These are phyloP conservation scores for Bubo blakistoni DNA, from an alignment of 2,113 vertebrate species.

Conservation along the genomic window DNA sequence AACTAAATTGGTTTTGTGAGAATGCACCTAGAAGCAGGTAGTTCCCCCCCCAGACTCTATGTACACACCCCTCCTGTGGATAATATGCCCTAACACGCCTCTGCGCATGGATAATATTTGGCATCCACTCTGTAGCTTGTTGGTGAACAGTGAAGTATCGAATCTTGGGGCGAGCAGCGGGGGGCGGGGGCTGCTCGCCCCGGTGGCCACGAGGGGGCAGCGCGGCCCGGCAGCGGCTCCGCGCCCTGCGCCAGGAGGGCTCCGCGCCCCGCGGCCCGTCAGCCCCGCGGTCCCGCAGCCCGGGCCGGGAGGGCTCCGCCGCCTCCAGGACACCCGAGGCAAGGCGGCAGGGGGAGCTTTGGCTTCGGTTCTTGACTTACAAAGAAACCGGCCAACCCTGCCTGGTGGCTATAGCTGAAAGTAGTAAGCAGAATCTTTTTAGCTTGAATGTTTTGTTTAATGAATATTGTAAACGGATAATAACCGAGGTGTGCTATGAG, in stretches of 20 bases:
- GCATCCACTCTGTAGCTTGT: accelerated
- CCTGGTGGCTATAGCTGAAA: background rate
- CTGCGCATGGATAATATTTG: accelerated
- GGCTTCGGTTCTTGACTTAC: background rate
- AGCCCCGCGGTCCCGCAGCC: no score
- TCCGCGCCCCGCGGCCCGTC: no score
- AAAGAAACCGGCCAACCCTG: background rate
- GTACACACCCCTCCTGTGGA: no score
- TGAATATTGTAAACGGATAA: background rate
- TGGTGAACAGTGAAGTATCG: no score
- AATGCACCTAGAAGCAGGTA: background rate
- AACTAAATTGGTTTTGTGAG: background rate
- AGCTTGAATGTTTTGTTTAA: background rate
- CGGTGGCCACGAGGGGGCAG: no score
- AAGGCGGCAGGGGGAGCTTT: background rate
- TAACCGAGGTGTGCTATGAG: background rate
- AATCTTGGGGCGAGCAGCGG: no score
- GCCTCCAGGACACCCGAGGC: no score
- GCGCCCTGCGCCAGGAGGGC: no score
- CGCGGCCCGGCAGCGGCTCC: no score
- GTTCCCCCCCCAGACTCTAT: accelerated
- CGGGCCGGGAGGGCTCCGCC: no score
- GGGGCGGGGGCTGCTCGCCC: no score
- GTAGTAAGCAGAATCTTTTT: background rate
- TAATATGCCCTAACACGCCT: background rate